Evolutionary conservation across 1,140 invertebrate genomes (phyloP).

Genomic region (Leptopilina boulardi): DNA sequence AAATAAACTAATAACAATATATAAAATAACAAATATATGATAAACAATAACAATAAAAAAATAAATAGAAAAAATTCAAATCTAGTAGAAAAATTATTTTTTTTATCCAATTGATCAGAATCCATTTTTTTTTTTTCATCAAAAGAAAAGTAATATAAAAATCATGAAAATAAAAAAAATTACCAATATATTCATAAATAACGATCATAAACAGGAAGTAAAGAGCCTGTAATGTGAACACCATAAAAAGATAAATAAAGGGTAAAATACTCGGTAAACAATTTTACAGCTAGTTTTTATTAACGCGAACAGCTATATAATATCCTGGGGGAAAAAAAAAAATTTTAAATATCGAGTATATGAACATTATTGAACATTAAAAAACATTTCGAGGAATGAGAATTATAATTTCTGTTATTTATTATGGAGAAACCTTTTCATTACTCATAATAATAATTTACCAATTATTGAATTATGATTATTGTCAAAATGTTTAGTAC

Average conservation of each 20-base stretch:
- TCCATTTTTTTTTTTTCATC: no score
- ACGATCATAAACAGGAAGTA: neutral
- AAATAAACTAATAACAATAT: neutral
- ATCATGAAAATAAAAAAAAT: neutral
- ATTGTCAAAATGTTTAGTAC: no score
- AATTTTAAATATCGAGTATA: neutral
- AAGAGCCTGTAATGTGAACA: neutral
- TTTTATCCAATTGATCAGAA: no score
- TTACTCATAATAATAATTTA: no score
- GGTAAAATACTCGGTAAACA: neutral
- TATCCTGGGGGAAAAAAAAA: neutral
- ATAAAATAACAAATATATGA: neutral
- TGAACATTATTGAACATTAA: neutral
- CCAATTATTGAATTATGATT: no score
- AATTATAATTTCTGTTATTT: no score
- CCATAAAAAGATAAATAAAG: slow-evolving; percentile 2
- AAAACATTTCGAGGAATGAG: neutral
- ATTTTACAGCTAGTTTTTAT: neutral
- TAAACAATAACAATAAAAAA: no score
- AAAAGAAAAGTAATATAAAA: neutral
- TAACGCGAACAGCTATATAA: neutral
- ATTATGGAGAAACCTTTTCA: no score
- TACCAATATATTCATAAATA: neutral
- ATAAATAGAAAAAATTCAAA: no score
- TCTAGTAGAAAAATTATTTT: no score